Base-by-base conservation (phyloP, 2,888 invertebrate genomes). In the Ganaspis brasiliensis region DNA sequence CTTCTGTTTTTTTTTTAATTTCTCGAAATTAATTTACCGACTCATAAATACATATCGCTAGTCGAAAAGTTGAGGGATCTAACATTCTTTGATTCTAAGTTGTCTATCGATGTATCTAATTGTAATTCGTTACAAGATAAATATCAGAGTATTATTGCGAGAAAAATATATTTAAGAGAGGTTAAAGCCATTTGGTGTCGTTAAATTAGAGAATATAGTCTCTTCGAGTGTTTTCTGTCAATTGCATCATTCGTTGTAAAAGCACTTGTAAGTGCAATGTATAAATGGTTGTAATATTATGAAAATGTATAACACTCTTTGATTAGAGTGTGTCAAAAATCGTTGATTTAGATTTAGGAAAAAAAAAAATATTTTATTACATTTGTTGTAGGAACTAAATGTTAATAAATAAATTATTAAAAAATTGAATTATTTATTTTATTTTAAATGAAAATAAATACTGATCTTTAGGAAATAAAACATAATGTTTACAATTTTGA, bases 271-370 rank as follows among this genome's bases (percentile, higher is more conserved):
- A 61, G 37, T 61, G 61, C 61, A 19, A 31, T 61, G 61, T 61
- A 61, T 61, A 61, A 61, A 61, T 61, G 61, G 61, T 37, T 61
- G 61, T 61, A 61, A 61, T 61, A 61, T 37, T 37, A 61, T 61
- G 61, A 37, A 61, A 61, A 61, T 61, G 61, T 61, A n/a, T n/a
- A 35, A 35, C 35, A 31, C 35, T 59, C 8, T 52, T 8, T 52
- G 16, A 52, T 52, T 52, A 19, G 52, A 52, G 52, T 52, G 52
- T 52, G 19, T 52, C 52, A 52, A 52, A 52, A n/a, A n/a, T n/a
- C n/a, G n/a, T n/a, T n/a, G n/a, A n/a, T n/a, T n/a, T n/a, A n/a
- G n/a, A n/a, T n/a, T n/a, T n/a, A n/a, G n/a, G n/a, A n/a, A n/a
- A n/a, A n/a, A n/a, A n/a, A n/a, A n/a, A 49, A 49, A 49, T 49